Evolutionary conservation across 2,113 vertebrate genomes (phyloP).

Genomic region (rabbit (Oryctolagus cuniculus)): DNA sequence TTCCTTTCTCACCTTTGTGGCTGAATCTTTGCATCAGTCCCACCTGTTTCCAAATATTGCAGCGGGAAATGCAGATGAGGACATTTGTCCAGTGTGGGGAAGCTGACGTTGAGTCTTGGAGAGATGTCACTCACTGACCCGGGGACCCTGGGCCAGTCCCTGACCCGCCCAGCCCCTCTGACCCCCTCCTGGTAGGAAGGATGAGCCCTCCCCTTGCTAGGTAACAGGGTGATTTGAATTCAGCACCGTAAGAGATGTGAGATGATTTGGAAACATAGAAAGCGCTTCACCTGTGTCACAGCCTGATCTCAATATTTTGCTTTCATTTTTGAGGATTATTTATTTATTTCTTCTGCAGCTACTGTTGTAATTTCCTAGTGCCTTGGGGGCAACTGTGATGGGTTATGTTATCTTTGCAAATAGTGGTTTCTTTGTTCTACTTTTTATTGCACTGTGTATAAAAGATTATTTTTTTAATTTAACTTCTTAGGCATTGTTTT

Average conservation of each 20-base stretch:
- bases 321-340: background rate
- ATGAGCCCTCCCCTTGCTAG: background rate
- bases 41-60: background rate
- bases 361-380: background rate
- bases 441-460: background rate
- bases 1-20: background rate
- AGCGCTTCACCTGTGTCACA: background rate
- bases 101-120: background rate
- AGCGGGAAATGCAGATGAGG: background rate
- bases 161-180: background rate
- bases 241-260: background rate
- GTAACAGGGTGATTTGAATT: background rate
- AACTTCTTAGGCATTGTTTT: background rate
- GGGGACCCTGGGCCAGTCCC: background rate
- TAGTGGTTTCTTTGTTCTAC: background rate
- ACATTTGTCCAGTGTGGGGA: background rate
- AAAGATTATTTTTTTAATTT: background rate
- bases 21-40: background rate
- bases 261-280: too few relatives aligned
- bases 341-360: background rate
- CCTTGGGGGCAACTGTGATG: background rate
- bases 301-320: background rate
- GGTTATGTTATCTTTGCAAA: accelerated
- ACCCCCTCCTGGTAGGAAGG: background rate
- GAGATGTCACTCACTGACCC: background rate